phyloP scores from a whole-genome alignment of 1,140 invertebrate species.

The Panagrolaimus sp. region DNA sequence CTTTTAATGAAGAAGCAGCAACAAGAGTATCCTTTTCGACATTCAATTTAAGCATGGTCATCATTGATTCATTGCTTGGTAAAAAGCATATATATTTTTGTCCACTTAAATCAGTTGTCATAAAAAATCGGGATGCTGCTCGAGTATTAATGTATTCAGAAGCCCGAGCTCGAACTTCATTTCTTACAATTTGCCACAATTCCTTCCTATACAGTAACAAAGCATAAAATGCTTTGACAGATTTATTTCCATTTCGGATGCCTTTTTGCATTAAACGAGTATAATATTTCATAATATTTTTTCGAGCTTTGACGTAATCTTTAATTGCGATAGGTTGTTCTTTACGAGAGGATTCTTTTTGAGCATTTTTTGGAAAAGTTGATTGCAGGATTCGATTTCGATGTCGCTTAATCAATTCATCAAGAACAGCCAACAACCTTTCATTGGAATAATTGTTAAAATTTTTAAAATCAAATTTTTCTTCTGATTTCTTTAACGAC shows the following conservation, averaged over 20 bases:
- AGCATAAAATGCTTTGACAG: conserved; percentile 4
- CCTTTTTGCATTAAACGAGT: not conserved
- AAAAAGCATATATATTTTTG: not conserved
- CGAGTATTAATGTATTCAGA: not conserved
- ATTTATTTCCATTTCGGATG: not conserved
- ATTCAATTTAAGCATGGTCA: not conserved
- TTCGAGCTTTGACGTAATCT: not conserved
- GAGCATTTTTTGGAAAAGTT: not conserved
- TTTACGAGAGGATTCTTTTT: not conserved
- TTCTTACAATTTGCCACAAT: not conserved
- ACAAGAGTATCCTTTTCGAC: not conserved
- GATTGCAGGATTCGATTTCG: not conserved
- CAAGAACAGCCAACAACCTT: not conserved
- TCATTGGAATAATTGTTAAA: not conserved
- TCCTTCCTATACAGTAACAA: not conserved
- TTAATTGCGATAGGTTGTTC: not conserved
- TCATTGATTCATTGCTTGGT: not conserved
- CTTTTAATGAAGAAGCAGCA: not conserved
- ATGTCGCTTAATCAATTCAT: conserved; percentile 6
- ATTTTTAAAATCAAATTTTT: not conserved
- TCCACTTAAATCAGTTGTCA: conserved; percentile 5
- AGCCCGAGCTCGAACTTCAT: not conserved
- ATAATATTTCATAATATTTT: not conserved
- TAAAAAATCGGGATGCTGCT: not conserved
- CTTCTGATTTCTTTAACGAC: not conserved